phyloP scores from a whole-genome alignment of 2,797 vertebrate species.

The Crocodylus rhombifer region DNA sequence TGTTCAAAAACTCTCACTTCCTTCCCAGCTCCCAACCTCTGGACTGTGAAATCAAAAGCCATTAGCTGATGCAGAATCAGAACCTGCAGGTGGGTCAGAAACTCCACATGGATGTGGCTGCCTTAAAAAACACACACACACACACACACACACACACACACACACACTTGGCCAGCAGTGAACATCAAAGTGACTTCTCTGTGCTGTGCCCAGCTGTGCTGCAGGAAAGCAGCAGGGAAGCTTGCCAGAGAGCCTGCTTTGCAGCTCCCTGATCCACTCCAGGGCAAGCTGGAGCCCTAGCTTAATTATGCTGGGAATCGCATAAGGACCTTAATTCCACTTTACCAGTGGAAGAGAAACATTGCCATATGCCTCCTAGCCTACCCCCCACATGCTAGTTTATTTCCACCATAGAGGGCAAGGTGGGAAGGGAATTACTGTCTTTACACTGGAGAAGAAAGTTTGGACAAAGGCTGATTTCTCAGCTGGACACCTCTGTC shows the following conservation, averaged over 20 bases:
- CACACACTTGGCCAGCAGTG: background rate
- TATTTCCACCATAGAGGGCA: background rate
- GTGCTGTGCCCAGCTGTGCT: background rate
- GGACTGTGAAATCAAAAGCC: background rate
- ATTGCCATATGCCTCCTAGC: accelerated
- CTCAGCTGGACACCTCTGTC: background rate
- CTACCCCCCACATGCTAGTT: no score
- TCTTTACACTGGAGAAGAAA: background rate
- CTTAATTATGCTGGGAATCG: background rate
- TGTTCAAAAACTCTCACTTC: background rate
- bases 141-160: no score
- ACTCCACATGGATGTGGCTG: no score
- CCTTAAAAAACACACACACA: no score
- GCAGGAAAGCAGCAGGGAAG: background rate
- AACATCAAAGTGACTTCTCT: background rate
- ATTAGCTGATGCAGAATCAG: background rate
- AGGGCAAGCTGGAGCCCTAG: background rate
- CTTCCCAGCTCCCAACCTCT: background rate
- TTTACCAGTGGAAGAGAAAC: background rate
- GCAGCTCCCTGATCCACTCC: background rate
- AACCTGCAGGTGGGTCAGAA: background rate
- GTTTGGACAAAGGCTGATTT: background rate
- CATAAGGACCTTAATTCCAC: background rate
- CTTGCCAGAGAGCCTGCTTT: background rate
- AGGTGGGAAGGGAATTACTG: background rate